These are phyloP conservation scores for Ageneiosus marmoratus DNA, from an alignment of 2,113 vertebrate species.

Conservation along the genomic window DNA sequence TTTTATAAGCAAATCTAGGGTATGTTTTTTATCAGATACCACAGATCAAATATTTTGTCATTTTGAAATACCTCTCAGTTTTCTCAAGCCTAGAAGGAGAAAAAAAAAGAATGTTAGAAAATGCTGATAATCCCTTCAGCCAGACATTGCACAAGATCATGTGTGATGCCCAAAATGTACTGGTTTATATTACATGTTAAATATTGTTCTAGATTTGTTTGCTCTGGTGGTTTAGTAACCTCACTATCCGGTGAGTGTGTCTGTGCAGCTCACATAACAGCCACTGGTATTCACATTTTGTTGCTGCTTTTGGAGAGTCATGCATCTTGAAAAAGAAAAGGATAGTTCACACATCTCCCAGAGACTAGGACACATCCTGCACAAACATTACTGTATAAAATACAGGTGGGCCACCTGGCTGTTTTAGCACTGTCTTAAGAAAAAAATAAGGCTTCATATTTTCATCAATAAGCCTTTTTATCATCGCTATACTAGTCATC, in stretches of 20 bases:
- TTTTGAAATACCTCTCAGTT: background rate
- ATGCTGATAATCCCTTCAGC: background rate
- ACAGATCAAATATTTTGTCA: conserved; percentile 17
- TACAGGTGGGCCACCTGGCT: conserved; percentile 42
- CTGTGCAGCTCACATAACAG: conserved; percentile 9
- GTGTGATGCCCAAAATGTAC: background rate
- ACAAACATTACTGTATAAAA: conserved; percentile 24
- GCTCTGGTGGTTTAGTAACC: conserved; percentile 11
- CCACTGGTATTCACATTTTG: conserved; percentile 23
- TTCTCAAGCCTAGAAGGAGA: background rate
- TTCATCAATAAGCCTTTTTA: conserved; percentile 50
- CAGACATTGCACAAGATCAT: conserved; percentile 20
- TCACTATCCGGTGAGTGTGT: background rate
- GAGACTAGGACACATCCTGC: conserved; percentile 35
- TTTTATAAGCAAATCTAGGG: conserved; percentile 23
- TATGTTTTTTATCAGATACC: conserved; percentile 26
- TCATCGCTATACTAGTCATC: conserved; percentile 43
- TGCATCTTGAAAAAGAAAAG: conserved; percentile 49
- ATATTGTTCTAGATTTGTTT: conserved; percentile 24
- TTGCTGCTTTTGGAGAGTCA: conserved; percentile 48
- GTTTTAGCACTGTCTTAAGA: conserved; percentile 27
- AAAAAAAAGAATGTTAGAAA: background rate
- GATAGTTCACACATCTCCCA: conserved; percentile 33
- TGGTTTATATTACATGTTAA: conserved; percentile 13
- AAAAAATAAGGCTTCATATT: conserved; percentile 40